Percentiles rank a stretch among this genome's conserved stretches.
Conservation (phyloP, 2,888 invertebrate genomes). For the Dyspetes luteomarginatus region DNA sequence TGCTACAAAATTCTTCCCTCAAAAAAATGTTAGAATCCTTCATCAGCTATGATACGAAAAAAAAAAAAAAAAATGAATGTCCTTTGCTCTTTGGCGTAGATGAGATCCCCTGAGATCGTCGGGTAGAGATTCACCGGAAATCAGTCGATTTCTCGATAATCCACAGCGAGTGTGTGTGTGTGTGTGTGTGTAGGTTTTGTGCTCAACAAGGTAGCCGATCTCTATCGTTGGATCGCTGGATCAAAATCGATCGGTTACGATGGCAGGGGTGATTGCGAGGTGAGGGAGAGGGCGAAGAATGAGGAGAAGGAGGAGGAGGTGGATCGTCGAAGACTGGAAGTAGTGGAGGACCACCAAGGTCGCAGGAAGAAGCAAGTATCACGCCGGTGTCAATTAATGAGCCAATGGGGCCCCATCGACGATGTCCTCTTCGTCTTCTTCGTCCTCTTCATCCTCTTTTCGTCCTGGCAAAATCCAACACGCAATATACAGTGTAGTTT, state of each 20-base stretch:
- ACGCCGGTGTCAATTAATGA: constrained; percentile 83
- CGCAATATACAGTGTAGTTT: neutral
- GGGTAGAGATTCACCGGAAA: constrained; percentile 33
- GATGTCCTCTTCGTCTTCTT: constrained; percentile 38
- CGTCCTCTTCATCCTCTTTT: constrained; percentile 35
- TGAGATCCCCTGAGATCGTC: neutral
- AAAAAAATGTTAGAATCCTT: neutral
- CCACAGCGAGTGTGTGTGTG: neutral
- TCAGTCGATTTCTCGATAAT: constrained; percentile 52
- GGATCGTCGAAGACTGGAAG: constrained; percentile 71
- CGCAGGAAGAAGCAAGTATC: constrained; percentile 77
- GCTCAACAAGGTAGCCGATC: constrained; percentile 46
- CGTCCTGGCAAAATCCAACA: neutral
- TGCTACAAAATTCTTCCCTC: too few relatives aligned
- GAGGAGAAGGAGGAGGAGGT: constrained; percentile 57
- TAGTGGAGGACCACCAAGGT: constrained; percentile 81
- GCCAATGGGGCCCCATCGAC: constrained; percentile 65
- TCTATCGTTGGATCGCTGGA: constrained; percentile 56
- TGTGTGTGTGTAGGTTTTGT: neutral
- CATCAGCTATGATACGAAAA: neutral
- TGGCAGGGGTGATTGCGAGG: constrained; percentile 45
- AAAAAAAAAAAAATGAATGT: constrained; percentile 1
- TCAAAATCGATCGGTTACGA: constrained; percentile 57
- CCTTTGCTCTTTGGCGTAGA: neutral
- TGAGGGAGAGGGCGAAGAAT: constrained; percentile 20